Percentiles rank a stretch among this genome's conserved stretches.
These are phyloP conservation scores for Synodontis membranacea DNA, from an alignment of 2,113 vertebrate genomes.

Conservation along the genomic window DNA sequence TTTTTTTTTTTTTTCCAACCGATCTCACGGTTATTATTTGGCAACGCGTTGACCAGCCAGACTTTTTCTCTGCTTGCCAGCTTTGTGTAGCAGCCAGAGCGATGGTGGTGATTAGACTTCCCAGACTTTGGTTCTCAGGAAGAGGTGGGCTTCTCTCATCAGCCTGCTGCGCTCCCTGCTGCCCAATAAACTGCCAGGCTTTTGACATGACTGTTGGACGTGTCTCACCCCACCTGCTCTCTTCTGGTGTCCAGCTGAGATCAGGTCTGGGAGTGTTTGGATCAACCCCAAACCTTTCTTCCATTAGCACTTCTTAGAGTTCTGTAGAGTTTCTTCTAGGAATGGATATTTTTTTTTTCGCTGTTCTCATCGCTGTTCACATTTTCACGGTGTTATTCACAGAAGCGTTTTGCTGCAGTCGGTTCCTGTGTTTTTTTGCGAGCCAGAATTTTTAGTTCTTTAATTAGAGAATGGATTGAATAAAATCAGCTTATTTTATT, in stretches of 20 bases:
- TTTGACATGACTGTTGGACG: constrained; percentile 55
- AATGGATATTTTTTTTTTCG: neutral
- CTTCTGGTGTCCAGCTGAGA: constrained; percentile 42
- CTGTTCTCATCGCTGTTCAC: too few relatives aligned
- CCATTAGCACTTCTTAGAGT: neutral
- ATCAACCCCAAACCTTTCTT: constrained; percentile 36
- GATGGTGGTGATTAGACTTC: constrained; percentile 53
- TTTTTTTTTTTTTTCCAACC: constrained; percentile 4
- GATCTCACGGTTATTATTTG: constrained; percentile 35
- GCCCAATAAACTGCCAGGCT: constrained; percentile 57
- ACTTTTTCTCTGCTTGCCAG: constrained; percentile 46
- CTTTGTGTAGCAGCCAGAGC: constrained; percentile 49
- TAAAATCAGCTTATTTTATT: neutral
- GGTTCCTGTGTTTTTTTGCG: neutral
- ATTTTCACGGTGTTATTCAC: neutral
- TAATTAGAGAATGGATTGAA: neutral
- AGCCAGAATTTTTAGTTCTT: neutral
- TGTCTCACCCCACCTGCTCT: constrained; percentile 53
- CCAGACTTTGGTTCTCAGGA: constrained; percentile 52
- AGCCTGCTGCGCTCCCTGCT: constrained; percentile 60
- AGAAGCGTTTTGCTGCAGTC: neutral
- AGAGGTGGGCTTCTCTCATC: constrained; percentile 54
- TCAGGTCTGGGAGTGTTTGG: constrained; percentile 49
- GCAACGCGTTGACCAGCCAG: constrained; percentile 34
- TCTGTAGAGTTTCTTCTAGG: neutral